Percentiles rank a stretch among this genome's conserved stretches.
phyloP scores from a whole-genome alignment of 37 sponge, comb jelly and placozoan genomes.

The Bolinopsis microptera region DNA sequence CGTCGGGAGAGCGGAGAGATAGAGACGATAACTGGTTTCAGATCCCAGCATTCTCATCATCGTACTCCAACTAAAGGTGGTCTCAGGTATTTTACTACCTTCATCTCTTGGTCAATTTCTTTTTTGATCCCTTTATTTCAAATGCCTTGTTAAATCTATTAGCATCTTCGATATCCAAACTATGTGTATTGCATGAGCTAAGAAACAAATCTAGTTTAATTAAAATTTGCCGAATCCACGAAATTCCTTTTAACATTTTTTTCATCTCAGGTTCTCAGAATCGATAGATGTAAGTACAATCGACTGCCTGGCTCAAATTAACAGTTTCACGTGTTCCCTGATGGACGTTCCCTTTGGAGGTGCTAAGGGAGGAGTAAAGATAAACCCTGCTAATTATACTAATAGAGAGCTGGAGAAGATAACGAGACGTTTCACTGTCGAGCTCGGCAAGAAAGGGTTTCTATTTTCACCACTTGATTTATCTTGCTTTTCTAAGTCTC shows the following conservation, averaged over 20 bases:
- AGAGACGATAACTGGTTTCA: conserved; percentile 89
- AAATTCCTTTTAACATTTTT: neutral
- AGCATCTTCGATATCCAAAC: too few species aligned
- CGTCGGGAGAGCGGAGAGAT: conserved; percentile 83
- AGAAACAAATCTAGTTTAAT: neutral
- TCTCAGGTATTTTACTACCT: neutral
- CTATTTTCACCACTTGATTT: too few species aligned
- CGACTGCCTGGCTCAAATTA: conserved; percentile 87
- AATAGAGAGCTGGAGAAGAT: conserved; percentile 86
- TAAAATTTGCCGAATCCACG: neutral
- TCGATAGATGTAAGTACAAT: conserved; percentile 66
- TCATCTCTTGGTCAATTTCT: neutral
- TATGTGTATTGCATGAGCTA: too few species aligned
- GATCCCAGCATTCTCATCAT: conserved; percentile 96
- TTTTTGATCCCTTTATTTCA: too few species aligned
- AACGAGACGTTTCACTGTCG: conserved; percentile 90
- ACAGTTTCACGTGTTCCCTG: conserved; percentile 96
- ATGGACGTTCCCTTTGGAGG: conserved; percentile 99
- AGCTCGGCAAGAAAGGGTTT: conserved; percentile 97
- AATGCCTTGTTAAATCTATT: too few species aligned
- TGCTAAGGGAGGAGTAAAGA: conserved; percentile 93
- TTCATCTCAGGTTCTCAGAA: conserved; percentile 52
- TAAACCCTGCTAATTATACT: conserved; percentile 73
- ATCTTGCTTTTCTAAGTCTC: too few species aligned
- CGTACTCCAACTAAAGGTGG: conserved; percentile 96